A percentile compares a stretch with the other conserved stretches of the same genome.
phyloP scores from a whole-genome alignment of 2,797 vertebrate species.

The Sternarchorhynchus goeldii region DNA sequence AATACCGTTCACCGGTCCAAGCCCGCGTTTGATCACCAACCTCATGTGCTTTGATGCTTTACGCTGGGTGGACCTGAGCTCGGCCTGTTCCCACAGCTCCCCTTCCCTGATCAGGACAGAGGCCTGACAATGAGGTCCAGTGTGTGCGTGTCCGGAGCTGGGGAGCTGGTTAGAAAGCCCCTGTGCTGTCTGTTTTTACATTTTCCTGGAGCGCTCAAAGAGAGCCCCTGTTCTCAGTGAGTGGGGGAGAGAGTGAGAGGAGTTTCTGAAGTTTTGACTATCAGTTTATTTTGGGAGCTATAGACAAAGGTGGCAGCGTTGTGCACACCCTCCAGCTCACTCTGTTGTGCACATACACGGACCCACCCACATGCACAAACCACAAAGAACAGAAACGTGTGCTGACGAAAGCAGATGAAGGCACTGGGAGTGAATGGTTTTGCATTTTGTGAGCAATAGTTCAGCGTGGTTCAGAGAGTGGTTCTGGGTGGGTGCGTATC shows the following conservation, averaged over 20 bases:
- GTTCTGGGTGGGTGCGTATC: neutral
- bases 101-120: conserved; percentile 49
- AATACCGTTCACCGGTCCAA: too few species aligned
- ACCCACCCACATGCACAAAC: neutral
- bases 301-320: conserved; percentile 14
- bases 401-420: too few species aligned
- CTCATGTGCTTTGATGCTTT: neutral
- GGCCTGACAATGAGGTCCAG: conserved; percentile 62
- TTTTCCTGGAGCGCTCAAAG: conserved; percentile 55
- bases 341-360: neutral
- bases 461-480: too few species aligned
- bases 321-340: neutral
- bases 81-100: conserved; percentile 64
- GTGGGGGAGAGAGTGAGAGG: conserved; percentile 14
- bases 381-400: too few species aligned
- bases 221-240: conserved; percentile 56
- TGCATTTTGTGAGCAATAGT: too few species aligned
- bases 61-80: conserved; percentile 18
- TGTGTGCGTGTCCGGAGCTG: conserved; percentile 55
- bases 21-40: too few species aligned
- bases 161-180: conserved; percentile 45
- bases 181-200: conserved; percentile 46
- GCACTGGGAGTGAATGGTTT: too few species aligned
- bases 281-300: conserved; percentile 19
- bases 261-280: conserved; percentile 8